Conservation (phyloP, 2,797 vertebrate genomes). For the Spea hammondii region DNA sequence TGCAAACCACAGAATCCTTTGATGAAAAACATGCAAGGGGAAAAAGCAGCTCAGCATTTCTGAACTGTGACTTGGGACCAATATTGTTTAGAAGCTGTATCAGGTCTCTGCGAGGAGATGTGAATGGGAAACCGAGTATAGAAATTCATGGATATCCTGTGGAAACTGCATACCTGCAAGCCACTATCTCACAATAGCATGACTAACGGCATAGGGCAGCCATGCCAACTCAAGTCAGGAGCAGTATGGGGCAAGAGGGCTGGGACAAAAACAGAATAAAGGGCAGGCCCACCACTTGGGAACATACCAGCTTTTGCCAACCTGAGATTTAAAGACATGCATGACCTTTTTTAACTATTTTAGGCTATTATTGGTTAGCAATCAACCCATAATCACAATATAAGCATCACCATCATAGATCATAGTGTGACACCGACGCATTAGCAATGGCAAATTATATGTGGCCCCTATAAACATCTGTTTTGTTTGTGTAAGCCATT, state of each 20-base stretch:
- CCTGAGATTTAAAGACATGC: conserved; percentile 4
- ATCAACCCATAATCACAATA: too few relatives aligned
- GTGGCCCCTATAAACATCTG: too few relatives aligned
- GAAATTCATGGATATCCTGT: conserved; percentile 67
- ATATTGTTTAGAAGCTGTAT: conserved; percentile 55
- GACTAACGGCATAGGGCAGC: neutral
- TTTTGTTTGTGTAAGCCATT: too few relatives aligned
- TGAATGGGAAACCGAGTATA: conserved; percentile 35
- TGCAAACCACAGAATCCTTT: conserved; percentile 15
- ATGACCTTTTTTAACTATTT: conserved; percentile 12
- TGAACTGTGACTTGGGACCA: conserved; percentile 57
- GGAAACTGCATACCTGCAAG: conserved; percentile 65
- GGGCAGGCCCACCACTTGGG: neutral
- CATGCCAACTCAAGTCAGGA: conserved; percentile 8
- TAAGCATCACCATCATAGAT: neutral
- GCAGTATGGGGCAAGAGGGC: neutral
- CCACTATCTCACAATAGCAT: conserved; percentile 51
- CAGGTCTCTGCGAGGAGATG: conserved; percentile 56
- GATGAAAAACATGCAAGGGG: conserved; percentile 24
- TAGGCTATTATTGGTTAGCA: neutral
- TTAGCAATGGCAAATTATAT: too few relatives aligned
- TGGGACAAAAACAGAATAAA: neutral
- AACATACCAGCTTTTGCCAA: neutral
- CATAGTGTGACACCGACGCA: neutral
- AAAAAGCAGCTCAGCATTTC: neutral